phyloP scores from a whole-genome alignment of 2,797 vertebrate genomes.

The Pseudomugil tenellus region DNA sequence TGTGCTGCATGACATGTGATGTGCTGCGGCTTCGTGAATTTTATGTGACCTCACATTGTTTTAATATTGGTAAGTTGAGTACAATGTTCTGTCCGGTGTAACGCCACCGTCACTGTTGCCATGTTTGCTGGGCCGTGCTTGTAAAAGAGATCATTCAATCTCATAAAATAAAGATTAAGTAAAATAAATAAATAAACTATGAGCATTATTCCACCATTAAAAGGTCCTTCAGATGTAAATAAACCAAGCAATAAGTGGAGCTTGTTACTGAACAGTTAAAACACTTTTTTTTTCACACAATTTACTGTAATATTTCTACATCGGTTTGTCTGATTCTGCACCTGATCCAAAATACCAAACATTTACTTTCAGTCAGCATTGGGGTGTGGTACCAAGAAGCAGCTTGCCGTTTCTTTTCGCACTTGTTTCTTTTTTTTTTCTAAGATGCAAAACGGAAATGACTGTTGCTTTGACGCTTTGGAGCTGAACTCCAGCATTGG shows the following conservation, averaged over 20 bases:
- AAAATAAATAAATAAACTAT: too few species aligned
- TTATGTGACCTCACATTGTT: too few species aligned
- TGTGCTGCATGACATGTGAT: too few species aligned
- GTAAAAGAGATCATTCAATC: too few species aligned
- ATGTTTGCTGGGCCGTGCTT: too few species aligned
- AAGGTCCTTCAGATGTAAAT: neutral
- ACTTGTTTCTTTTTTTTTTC: conserved; percentile 2
- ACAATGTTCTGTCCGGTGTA: too few species aligned
- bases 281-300: too few species aligned
- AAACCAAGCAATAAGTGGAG: neutral
- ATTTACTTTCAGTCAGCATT: neutral
- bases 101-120: too few species aligned
- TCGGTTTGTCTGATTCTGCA: neutral
- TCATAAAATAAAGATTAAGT: too few species aligned
- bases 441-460: conserved; percentile 41
- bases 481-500: neutral
- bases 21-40: too few species aligned
- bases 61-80: too few species aligned
- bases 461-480: conserved; percentile 8
- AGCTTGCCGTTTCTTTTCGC: conserved; percentile 28
- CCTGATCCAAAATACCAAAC: conserved; percentile 2
- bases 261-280: neutral
- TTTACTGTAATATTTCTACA: neutral
- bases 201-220: neutral
- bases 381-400: conserved; percentile 16